A percentile compares a stretch with the other conserved stretches of the same genome.
These are phyloP conservation scores for Drosophila pullipes DNA, from an alignment of 2,888 invertebrate genomes.

Conservation along the genomic window DNA sequence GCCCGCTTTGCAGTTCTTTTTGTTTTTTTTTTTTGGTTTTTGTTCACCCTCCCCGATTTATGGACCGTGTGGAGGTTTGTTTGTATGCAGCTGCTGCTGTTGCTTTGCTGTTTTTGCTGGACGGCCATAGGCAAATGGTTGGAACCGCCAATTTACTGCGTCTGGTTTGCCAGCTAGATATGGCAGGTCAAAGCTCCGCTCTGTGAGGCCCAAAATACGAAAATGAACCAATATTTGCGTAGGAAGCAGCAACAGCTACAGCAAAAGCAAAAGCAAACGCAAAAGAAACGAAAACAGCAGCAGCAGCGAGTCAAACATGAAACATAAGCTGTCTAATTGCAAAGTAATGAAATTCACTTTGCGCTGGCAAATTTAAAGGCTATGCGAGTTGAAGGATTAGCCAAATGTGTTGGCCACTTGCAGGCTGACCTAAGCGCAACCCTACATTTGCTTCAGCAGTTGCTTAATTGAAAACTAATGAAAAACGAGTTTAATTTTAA, in stretches of 20 bases:
- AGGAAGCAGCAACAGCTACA: slow-evolving; percentile 15
- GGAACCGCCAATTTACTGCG: slow-evolving; percentile 38
- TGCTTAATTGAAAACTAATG: slow-evolving; percentile 36
- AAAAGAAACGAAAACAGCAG: not conserved
- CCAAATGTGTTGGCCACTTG: slow-evolving; percentile 31
- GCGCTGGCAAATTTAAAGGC: not conserved
- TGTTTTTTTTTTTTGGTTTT: slow-evolving; percentile 1
- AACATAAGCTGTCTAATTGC: slow-evolving; percentile 46
- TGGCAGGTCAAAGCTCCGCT: slow-evolving; percentile 12
- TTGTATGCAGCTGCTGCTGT: slow-evolving; percentile 46
- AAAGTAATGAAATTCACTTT: slow-evolving; percentile 49
- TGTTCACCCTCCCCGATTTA: not conserved
- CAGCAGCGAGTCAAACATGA: slow-evolving; percentile 8
- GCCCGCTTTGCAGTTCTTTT: slow-evolving; percentile 45
- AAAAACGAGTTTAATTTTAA: not conserved
- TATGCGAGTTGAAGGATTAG: slow-evolving; percentile 6
- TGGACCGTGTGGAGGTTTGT: slow-evolving; percentile 26
- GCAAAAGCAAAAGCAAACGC: not conserved
- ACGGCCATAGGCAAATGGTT: slow-evolving; percentile 26
- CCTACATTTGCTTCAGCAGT: not conserved
- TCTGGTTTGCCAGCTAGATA: slow-evolving; percentile 41
- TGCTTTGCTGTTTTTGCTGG: slow-evolving; percentile 20
- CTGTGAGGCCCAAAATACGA: slow-evolving; percentile 23
- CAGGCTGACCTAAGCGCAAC: not conserved
- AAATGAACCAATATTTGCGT: slow-evolving; percentile 49